These are phyloP conservation scores for Delia radicum DNA, from an alignment of 1,140 invertebrate genomes.

Conservation along the genomic window DNA sequence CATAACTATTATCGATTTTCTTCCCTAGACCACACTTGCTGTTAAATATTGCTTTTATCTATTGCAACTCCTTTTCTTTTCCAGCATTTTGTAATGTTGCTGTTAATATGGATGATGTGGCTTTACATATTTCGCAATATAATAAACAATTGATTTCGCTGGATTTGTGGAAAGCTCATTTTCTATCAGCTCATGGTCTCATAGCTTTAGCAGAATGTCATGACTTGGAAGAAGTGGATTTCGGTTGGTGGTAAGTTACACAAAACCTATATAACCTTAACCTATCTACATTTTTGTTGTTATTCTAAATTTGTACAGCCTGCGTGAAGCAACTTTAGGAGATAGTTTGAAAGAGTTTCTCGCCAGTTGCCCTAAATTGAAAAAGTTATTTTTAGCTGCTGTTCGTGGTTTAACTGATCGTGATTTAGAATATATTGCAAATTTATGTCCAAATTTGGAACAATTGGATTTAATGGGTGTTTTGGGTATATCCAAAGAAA, in stretches of 20 bases:
- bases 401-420: constrained; percentile 75
- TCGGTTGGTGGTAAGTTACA: constrained; percentile 82
- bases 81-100: constrained; percentile 59
- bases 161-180: constrained; percentile 83
- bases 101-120: constrained; percentile 70
- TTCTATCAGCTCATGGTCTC: constrained; percentile 71
- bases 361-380: constrained; percentile 65
- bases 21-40: no score
- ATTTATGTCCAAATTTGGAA: constrained; percentile 65
- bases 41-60: no score
- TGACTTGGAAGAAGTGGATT: constrained; percentile 77
- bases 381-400: constrained; percentile 76
- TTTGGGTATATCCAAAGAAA: constrained; percentile 69
- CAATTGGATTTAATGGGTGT: constrained; percentile 84
- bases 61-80: background rate
- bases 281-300: constrained; percentile 29
- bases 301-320: constrained; percentile 39
- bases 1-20: no score
- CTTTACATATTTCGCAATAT: constrained; percentile 64
- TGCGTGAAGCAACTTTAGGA: constrained; percentile 59
- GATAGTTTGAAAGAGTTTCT: constrained; percentile 60
- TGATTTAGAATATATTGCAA: constrained; percentile 71
- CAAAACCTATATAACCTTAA: background rate
- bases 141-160: constrained; percentile 71
- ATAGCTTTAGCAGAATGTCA: constrained; percentile 67